Base-by-base conservation (phyloP, 2,888 invertebrate genomes). In the Lycocerus yunnanus region DNA sequence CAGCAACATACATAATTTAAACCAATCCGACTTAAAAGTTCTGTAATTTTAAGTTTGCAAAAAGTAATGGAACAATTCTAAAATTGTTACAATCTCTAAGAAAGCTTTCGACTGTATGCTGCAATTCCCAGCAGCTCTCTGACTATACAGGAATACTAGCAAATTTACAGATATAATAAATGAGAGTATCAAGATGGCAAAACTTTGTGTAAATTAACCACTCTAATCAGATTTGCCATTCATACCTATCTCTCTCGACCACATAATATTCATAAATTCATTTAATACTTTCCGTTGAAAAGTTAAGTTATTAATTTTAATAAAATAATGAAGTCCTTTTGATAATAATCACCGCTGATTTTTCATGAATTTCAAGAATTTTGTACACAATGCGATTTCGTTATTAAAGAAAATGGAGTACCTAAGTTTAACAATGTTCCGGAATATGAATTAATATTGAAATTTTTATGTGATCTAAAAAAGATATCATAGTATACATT, bases 161-260 rank as follows among this genome's bases (percentile, higher is more conserved):
- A 21, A 68, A 69, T 69, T 69, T 63, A 43, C 16, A 63, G 69
- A 15, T 27, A 18, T 69, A 63, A 69, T 63, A 69, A 63, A 69
- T 69, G 61, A 63, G 27, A 63, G 63, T 43, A 63, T 63, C 69
- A 69, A 69, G 69, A 16, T 18, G 63, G 69, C 61, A 60, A 69
- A 61, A 69, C 61, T 61, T 69, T 69, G 24, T 24, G 60, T 15
- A 63, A 69, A 69, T 69, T 63, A 69, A 27, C 63, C 43, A 43
- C 43, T 61, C 27, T 43, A 69, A 69, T 69, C 63, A 69, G 69
- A 69, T 69, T 63, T 63, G 8, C 63, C 43, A 43, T 63, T 43
- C 63, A 16, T 63, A 43, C 21, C 69, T 63, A 18, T 15, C n/a
- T 43, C 27, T 11, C 27, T 43, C 27, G n/a, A 43, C 43, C 43